phyloP scores from a whole-genome alignment of 2,113 vertebrate species.

The Brienomyrus brachyistius region DNA sequence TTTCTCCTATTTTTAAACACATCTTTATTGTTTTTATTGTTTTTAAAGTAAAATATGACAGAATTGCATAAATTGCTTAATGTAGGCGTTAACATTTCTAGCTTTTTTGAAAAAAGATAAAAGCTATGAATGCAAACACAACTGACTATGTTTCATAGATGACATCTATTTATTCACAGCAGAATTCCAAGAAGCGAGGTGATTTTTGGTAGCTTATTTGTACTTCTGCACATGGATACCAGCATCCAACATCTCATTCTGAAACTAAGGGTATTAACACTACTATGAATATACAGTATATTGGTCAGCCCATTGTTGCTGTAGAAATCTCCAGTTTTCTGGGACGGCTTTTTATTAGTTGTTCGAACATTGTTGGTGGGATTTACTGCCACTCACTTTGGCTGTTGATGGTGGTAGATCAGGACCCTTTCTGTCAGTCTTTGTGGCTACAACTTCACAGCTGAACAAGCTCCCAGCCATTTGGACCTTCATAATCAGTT shows the following conservation, averaged over 20 bases:
- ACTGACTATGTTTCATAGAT: neutral
- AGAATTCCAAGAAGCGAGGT: neutral
- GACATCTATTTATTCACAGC: slow-evolving; percentile 12
- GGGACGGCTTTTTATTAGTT: neutral
- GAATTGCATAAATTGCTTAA: neutral
- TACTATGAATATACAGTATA: neutral
- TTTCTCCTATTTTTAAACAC: neutral
- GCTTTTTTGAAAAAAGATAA: neutral
- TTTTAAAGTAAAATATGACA: neutral
- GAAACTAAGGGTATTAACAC: neutral
- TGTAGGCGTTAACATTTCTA: neutral
- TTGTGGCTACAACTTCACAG: neutral
- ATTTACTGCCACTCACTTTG: neutral
- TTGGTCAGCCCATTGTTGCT: neutral
- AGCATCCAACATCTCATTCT: neutral
- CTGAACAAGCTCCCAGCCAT: neutral
- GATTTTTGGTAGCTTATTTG: slow-evolving; percentile 1
- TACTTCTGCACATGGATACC: neutral
- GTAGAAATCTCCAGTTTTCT: neutral
- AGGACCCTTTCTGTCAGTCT: neutral
- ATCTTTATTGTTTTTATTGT: neutral
- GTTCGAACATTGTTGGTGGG: neutral
- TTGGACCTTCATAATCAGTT: neutral
- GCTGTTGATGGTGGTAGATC: neutral
- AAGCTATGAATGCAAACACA: neutral